phyloP scores from a whole-genome alignment of 2,113 vertebrate species.

The Caretta caretta region DNA sequence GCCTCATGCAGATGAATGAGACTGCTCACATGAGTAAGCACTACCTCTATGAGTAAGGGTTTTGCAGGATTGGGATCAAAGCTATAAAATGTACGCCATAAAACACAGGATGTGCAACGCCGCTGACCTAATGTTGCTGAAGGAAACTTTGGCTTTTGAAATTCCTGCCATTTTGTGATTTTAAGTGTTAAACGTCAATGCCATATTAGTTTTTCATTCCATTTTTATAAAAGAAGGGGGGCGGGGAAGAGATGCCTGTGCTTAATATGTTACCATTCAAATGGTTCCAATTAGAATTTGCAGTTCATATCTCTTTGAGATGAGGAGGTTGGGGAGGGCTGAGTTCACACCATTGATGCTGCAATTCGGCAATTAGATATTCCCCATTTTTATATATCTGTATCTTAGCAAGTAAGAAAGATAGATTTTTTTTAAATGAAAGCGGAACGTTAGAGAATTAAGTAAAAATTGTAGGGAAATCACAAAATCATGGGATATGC shows the following conservation, averaged over 20 bases:
- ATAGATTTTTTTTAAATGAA: not conserved
- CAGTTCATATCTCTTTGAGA: not conserved
- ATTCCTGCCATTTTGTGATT: not conserved
- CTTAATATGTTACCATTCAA: not conserved
- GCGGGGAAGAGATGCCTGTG: not conserved
- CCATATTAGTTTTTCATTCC: not conserved
- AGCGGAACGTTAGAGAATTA: not conserved
- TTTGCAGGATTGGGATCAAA: not conserved
- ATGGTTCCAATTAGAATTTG: not conserved
- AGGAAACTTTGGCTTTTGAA: not conserved
- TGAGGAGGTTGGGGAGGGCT: not conserved
- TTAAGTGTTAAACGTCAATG: not conserved
- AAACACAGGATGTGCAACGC: not conserved
- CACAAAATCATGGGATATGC: not conserved
- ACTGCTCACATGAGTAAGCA: not conserved
- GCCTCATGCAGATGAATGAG: not conserved
- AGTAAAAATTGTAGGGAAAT: not conserved
- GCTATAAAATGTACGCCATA: not conserved
- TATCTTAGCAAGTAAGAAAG: not conserved
- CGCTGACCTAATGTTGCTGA: not conserved
- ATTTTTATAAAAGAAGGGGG: not conserved
- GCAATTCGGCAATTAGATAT: not conserved
- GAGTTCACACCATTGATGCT: not conserved
- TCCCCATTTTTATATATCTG: not conserved
- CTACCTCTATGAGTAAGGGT: not conserved